Evolutionary conservation across 1,140 invertebrate genomes (phyloP), one percentile per base, ranked within the genome.

Genomic region (Drosophila asahinai): DNA sequence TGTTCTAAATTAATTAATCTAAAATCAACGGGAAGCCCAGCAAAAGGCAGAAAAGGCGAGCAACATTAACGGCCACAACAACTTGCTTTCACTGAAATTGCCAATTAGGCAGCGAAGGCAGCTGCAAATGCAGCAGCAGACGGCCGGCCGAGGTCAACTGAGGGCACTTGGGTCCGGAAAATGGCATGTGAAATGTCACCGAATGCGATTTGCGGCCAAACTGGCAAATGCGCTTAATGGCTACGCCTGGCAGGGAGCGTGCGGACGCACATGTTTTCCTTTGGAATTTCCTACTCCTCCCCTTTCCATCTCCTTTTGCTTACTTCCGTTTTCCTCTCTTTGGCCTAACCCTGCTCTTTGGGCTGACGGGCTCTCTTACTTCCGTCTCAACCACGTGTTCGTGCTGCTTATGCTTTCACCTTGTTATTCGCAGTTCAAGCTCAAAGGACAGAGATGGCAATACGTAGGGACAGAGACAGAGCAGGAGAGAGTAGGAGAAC

Each of bases 361-460:
- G 17, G 8, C 11, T 65, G 11, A 49, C 5, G 48, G n/a, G 7
- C 15, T 59, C 74, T 77, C 72, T 77, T 77, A 45, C 5, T 19
- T 19, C 14, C 14, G 17, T 2, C 8, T 9, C 64, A 45, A 77
- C 77, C 84, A 89, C 86, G 86, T 89, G 86, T 80, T 89, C 65
- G 27, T 72, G 78, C 72, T 71, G 57, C 33, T 68, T 89, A 68
- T 84, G 75, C 74, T 70, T 89, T 81, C 54, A 47, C 55, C 59
- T 86, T 87, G 86, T 86, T 81, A 68, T 87, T 90, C 86, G 78
- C 60, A 79, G 75, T 61, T 60, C 52, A 78, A 45, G 67, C 57
- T 66, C 54, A 48, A 49, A 5, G 17, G 19, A 70, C 30, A 62
- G 62, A 57, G 42, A 30, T 5, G 59, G 19, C 36, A 17, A 25